phyloP scores from a whole-genome alignment of 2,888 invertebrate genomes.

The Xestia ashworthii region DNA sequence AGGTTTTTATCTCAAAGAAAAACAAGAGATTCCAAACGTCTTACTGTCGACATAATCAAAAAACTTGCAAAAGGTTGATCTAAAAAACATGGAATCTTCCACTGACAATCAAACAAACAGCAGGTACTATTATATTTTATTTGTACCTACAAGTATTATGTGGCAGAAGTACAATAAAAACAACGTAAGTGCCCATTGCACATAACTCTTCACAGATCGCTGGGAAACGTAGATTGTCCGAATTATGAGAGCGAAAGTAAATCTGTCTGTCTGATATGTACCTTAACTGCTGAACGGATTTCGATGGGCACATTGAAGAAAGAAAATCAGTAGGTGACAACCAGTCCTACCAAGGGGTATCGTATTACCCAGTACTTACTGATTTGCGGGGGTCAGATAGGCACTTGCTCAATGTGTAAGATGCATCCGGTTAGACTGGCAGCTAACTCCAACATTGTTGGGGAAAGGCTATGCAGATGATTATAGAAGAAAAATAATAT shows the following conservation, averaged over 20 bases:
- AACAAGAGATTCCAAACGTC: not conserved
- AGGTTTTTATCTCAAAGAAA: not conserved
- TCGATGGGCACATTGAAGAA: not conserved
- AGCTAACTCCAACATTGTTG: too few relatives aligned
- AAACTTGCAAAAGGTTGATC: not conserved
- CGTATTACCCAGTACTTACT: too few relatives aligned
- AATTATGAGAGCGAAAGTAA: not conserved
- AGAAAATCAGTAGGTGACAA: too few relatives aligned
- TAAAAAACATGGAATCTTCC: slow-evolving; percentile 11
- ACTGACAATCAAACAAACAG: slow-evolving; percentile 2
- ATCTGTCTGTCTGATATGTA: not conserved
- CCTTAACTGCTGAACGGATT: not conserved
- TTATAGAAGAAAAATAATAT: too few relatives aligned
- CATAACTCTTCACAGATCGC: slow-evolving; percentile 15
- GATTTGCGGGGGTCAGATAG: too few relatives aligned
- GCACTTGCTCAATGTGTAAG: too few relatives aligned
- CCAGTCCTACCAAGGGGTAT: too few relatives aligned
- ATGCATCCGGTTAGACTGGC: too few relatives aligned
- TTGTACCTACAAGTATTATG: not conserved
- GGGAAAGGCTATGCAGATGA: too few relatives aligned
- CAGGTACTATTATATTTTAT: not conserved
- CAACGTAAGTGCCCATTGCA: not conserved
- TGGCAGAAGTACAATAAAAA: slow-evolving; percentile 2
- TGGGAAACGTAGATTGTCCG: not conserved
- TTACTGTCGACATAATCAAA: not conserved